Base-by-base conservation (phyloP, 2,888 invertebrate genomes). In the Julus scanicus region DNA sequence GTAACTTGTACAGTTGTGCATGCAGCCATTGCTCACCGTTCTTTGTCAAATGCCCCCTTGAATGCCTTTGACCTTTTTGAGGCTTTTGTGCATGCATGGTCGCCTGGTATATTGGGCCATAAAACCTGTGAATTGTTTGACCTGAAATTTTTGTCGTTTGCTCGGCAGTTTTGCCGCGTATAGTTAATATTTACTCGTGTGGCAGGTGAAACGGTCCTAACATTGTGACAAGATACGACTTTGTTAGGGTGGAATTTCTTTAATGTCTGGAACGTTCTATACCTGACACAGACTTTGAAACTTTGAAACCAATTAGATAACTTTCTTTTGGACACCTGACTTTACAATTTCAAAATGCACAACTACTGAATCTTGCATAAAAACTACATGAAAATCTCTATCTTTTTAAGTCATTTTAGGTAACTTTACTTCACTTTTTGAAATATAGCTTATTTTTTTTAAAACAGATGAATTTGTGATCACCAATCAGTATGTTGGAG, bases 81-180 rank as follows among this genome's bases (percentile, higher is more conserved):
- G 13, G 71, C 71, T 71, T 29, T 71, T 29, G 71, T 71, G 71
- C 71, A 29, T 71, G 71, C 29, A 71, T 29, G 71, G 71, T 71
- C 71, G 29, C 11, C 29, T 29, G 29, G 71, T 71, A 71, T 71
- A 71, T 71, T 71, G 71, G 71, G 71, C 71, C 71, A 71, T 71
- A 71, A 71, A 71, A 71, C 71, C 29, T 71, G 71, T 29, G 71
- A 71, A 71, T 71, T 71, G 71, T 71, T 71, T 71, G 71, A 71
- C 71, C 71, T 71, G 29, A 71, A 71, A 71, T 29, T 71, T 44
- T 71, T 29, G 71, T 71, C 71, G 71, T 29, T 71, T 71, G 71
- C 71, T 71, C 6, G 71, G 71, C 71, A 71, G 11, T 71, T 71
- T 71, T 29, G 71, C 29, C 29, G 63, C 20, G 71, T 29, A 29